Percentiles rank a stretch among this genome's conserved stretches.
These are phyloP conservation scores for Notocelia uddmanniana DNA, from an alignment of 2,888 invertebrate genomes.

Conservation along the genomic window DNA sequence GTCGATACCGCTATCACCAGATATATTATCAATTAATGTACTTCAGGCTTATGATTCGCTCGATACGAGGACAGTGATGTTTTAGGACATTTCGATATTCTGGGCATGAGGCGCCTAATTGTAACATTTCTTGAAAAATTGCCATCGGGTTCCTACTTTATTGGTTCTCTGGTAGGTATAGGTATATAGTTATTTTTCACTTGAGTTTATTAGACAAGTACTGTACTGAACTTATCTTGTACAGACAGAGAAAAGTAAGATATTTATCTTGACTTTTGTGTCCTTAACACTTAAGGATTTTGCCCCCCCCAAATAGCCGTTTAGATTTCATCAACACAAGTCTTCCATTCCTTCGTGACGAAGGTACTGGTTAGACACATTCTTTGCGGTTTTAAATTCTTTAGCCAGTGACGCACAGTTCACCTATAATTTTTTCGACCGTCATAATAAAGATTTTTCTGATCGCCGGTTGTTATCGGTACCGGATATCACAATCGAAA, in stretches of 20 bases:
- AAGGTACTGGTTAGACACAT: not conserved
- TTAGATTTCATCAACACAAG: not conserved
- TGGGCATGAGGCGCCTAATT: not conserved
- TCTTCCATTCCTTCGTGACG: not conserved
- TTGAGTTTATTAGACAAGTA: too few species aligned
- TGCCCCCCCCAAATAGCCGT: too few species aligned
- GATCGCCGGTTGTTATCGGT: constrained; percentile 2
- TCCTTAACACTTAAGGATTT: not conserved
- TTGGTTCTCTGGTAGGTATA: too few species aligned
- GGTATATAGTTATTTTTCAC: too few species aligned
- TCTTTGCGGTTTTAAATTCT: not conserved
- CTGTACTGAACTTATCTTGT: too few species aligned
- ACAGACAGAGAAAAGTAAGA: too few species aligned
- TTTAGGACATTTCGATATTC: constrained; percentile 7
- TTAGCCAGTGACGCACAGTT: not conserved
- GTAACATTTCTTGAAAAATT: not conserved
- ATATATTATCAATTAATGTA: constrained; percentile 45
- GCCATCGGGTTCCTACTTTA: too few species aligned
- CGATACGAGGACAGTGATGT: constrained; percentile 9
- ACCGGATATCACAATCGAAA: constrained; percentile 21
- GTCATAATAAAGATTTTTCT: not conserved
- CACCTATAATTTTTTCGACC: not conserved
- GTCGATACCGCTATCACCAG: constrained; percentile 34
- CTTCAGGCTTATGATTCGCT: constrained; percentile 29
- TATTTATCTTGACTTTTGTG: not conserved